Evolutionary conservation across 2,113 vertebrate genomes (phyloP).

Genomic region (Donacobius atricapilla): DNA sequence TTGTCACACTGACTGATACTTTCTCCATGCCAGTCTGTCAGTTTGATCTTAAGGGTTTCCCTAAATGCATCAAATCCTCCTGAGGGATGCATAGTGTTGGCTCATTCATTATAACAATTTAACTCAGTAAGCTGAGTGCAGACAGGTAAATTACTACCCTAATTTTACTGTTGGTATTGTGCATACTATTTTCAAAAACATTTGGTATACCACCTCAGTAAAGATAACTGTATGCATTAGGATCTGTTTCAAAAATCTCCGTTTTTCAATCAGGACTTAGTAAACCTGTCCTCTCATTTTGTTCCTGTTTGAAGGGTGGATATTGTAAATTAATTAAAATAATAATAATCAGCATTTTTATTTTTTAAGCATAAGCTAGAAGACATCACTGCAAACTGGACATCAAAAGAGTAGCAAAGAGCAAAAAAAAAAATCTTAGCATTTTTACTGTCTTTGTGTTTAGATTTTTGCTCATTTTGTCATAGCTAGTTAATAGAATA

Average conservation of each 20-base stretch:
- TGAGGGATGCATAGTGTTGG: background rate
- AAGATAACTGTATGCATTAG: background rate
- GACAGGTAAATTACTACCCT: background rate
- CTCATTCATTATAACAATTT: background rate
- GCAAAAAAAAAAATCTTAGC: background rate
- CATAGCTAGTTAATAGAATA: background rate
- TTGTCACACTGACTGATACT: background rate
- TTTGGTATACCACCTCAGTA: background rate
- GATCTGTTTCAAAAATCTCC: background rate
- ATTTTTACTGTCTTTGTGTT: background rate
- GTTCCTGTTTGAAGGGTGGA: background rate
- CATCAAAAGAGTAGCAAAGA: background rate
- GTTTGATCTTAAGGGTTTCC: background rate
- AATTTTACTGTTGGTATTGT: background rate
- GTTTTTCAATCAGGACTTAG: background rate
- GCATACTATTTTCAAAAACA: background rate
- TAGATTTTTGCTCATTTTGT: background rate
- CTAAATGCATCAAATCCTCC: background rate
- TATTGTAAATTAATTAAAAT: background rate
- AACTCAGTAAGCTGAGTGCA: background rate
- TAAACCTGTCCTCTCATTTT: background rate
- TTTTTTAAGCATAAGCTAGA: background rate
- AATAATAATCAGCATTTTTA: background rate
- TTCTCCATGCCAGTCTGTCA: background rate
- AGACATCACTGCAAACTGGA: background rate